These are phyloP conservation scores for Aldrovandia affinis DNA, from an alignment of 2,797 vertebrate species.

Conservation along the genomic window DNA sequence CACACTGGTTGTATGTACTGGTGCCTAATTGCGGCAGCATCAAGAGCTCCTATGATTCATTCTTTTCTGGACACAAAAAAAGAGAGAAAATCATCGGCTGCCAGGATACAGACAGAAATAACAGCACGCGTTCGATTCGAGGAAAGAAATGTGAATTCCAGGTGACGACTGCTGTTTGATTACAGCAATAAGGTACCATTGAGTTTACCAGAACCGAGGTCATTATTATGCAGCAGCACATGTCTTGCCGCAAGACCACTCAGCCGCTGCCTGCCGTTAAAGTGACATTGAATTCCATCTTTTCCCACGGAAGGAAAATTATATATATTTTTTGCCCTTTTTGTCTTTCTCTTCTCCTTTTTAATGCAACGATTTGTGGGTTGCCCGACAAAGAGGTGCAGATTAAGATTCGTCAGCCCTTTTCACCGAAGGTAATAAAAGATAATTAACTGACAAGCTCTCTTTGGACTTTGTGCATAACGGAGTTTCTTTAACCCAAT, in stretches of 20 bases:
- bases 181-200: conserved; percentile 28
- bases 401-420: conserved; percentile 35
- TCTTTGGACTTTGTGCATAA: background rate
- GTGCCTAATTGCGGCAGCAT: conserved; percentile 27
- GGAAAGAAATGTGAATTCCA: conserved; percentile 2
- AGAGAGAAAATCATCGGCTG: background rate
- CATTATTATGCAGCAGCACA: conserved; percentile 6
- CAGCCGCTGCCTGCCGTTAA: conserved; percentile 1
- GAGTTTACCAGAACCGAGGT: background rate
- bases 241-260: background rate
- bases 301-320: conserved; percentile 9
- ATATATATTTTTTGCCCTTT: background rate
- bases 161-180: conserved; percentile 28
- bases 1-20: background rate
- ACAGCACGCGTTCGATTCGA: background rate
- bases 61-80: background rate
- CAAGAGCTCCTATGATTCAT: conserved; percentile 11
- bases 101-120: background rate
- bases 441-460: conserved; percentile 41
- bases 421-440: conserved; percentile 39
- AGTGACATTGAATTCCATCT: conserved; percentile 26
- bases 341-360: background rate
- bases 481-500: background rate
- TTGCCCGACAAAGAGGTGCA: background rate
- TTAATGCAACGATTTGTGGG: conserved; percentile 13